phyloP scores from a whole-genome alignment of 2,888 invertebrate species.

The Polyommatus icarus region DNA sequence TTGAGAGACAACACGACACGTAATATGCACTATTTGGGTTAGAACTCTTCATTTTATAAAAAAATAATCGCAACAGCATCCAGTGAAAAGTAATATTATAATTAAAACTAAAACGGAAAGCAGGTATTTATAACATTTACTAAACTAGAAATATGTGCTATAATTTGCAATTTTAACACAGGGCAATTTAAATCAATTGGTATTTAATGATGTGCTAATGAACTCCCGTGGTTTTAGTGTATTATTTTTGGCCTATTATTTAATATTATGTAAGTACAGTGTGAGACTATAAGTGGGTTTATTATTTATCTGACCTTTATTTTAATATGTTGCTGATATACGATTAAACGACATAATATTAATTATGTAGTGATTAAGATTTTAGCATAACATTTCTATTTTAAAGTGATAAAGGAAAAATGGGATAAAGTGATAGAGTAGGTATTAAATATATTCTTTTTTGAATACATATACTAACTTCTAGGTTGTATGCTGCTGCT shows the following conservation, averaged over 20 bases:
- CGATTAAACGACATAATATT: not conserved
- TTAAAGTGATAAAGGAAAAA: not conserved
- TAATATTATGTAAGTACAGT: not conserved
- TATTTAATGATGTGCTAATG: conserved; percentile 11
- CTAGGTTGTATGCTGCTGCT: too few species aligned
- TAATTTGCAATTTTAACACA: not conserved
- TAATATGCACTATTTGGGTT: too few species aligned
- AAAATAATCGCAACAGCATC: too few species aligned
- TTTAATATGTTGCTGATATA: not conserved
- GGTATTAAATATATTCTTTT: too few species aligned
- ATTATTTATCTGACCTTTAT: not conserved
- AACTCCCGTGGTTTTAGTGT: not conserved
- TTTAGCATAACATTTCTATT: not conserved
- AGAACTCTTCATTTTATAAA: too few species aligned
- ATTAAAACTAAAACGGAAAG: not conserved
- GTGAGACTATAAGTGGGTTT: not conserved
- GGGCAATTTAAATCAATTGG: not conserved
- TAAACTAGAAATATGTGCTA: not conserved
- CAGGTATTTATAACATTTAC: not conserved
- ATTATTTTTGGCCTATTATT: not conserved
- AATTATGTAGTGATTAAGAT: not conserved
- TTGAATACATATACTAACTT: too few species aligned
- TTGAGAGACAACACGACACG: too few species aligned
- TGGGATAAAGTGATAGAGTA: too few species aligned
- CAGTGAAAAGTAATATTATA: too few species aligned